Evolutionary conservation across 2,888 invertebrate species (phyloP), one percentile per base, ranked within the genome.

Genomic region (Eristalis intricaria): DNA sequence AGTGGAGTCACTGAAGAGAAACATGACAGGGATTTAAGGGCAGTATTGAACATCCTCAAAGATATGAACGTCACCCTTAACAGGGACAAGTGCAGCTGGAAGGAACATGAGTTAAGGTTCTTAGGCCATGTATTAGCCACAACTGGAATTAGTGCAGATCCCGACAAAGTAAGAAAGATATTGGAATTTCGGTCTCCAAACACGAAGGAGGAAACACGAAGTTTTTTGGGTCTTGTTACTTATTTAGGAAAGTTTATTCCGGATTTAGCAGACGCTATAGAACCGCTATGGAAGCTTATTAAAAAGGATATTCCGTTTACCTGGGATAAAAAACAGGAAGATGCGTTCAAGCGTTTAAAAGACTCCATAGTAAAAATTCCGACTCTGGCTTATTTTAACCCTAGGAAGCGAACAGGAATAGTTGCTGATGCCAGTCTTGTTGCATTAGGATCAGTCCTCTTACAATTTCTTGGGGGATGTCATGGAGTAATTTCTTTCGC

Each of bases 401-500:
- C 80, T 43, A 69, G 88, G 2, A 89, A 88, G 8, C 83, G 79
- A 19, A 91, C 91, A 7, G 89, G 89, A 23, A 38, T 74, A 63
- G 83, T 90, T n/a, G 91, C 90, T 3, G 91, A 92, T 73, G 91
- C 91, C 13, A 91, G 90, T 32, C 90, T 91, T 5, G 90, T 91
- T 1, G 91, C 88, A 1, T 61, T 91, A 60, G 58, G 26, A 22
- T 23, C 77, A 50, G 77, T 77, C 29, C 68, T 68, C 11, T 29
- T 61, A 35, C 69, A 69, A 77, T 76, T 75, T 7, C 71, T 89
- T 26, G 29, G 56, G 13, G 35, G 50, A 58, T n/a, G 89, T 0
- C 89, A 89, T 29, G 82, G 90, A 80, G 84, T 93, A 4, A 92
- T 93, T 40, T 90, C 90, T 2, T 93, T 91, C 88, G 92, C 92